These are phyloP conservation scores for Tenthredo mesomela DNA, from an alignment of 2,888 invertebrate species.

Conservation along the genomic window DNA sequence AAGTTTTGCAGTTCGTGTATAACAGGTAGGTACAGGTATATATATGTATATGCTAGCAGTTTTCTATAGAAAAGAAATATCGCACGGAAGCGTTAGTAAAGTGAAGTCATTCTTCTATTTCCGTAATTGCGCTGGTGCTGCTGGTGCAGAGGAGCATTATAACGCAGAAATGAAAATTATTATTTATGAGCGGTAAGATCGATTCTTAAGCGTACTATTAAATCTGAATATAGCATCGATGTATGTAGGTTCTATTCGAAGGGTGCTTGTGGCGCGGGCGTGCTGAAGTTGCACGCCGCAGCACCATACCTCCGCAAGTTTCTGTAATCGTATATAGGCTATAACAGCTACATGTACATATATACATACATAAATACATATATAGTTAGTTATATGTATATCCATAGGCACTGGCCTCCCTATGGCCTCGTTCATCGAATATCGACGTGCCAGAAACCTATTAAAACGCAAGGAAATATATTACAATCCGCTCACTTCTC, in stretches of 20 bases:
- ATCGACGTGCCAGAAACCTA: constrained; percentile 54
- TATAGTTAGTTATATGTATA: constrained; percentile 42
- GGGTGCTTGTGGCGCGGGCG: constrained; percentile 34
- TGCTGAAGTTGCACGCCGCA: constrained; percentile 43
- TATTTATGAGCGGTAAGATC: constrained; percentile 40
- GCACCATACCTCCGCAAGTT: constrained; percentile 22
- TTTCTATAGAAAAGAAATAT: not conserved
- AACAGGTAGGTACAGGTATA: not conserved
- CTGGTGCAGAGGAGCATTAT: not conserved
- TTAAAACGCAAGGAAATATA: constrained; percentile 54
- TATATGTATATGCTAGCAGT: not conserved
- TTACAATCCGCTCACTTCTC: constrained; percentile 48
- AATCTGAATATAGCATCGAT: constrained; percentile 40
- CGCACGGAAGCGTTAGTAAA: constrained; percentile 10
- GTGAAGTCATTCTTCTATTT: constrained; percentile 33
- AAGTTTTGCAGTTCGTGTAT: not conserved
- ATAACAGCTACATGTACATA: constrained; percentile 32
- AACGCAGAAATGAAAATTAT: constrained; percentile 33
- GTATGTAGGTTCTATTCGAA: constrained; percentile 21
- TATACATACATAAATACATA: constrained; percentile 36
- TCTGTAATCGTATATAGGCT: constrained; percentile 31
- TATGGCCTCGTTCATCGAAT: constrained; percentile 54
- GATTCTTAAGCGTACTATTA: constrained; percentile 40
- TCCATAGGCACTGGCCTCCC: constrained; percentile 47
- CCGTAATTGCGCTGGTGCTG: constrained; percentile 15